A percentile compares a stretch with the other conserved stretches of the same genome.
Conservation (phyloP, 2,888 invertebrate species). For the Ecliptopera silaceata region DNA sequence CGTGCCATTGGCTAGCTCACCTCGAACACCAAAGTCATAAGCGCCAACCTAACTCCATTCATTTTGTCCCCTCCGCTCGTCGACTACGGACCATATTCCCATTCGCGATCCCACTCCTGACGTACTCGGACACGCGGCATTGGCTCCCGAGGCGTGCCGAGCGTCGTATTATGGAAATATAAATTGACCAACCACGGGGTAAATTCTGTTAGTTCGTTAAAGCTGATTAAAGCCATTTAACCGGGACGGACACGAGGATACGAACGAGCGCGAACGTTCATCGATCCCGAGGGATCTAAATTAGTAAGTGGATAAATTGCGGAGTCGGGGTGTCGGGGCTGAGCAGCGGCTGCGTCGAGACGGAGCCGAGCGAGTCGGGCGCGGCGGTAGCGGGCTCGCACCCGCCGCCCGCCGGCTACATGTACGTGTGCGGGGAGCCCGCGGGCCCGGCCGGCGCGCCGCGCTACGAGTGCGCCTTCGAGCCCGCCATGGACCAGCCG, state of each 20-base stretch:
- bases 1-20: constrained; percentile 56
- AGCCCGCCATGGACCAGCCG: constrained; percentile 85
- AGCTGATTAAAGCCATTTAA: constrained; percentile 84
- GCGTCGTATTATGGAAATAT: constrained; percentile 80
- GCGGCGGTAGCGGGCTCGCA: constrained; percentile 77
- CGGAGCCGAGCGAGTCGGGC: constrained; percentile 76
- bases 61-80: constrained; percentile 55
- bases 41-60: constrained; percentile 53
- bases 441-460: constrained; percentile 49
- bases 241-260: constrained; percentile 77
- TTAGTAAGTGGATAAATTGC: constrained; percentile 65
- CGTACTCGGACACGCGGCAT: constrained; percentile 56
- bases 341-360: constrained; percentile 58
- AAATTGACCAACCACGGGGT: constrained; percentile 83
- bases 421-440: constrained; percentile 75
- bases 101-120: constrained; percentile 40
- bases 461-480: constrained; percentile 75
- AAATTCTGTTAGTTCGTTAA: constrained; percentile 84
- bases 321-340: constrained; percentile 43
- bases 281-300: constrained; percentile 76
- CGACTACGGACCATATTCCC: constrained; percentile 59
- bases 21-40: constrained; percentile 51
- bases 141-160: constrained; percentile 58
- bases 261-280: constrained; percentile 76
- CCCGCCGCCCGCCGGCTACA: constrained; percentile 75